Percentiles rank a stretch among this genome's conserved stretches.
Evolutionary conservation across 2,113 vertebrate genomes (phyloP).

Genomic region (Melanocharis versteri): DNA sequence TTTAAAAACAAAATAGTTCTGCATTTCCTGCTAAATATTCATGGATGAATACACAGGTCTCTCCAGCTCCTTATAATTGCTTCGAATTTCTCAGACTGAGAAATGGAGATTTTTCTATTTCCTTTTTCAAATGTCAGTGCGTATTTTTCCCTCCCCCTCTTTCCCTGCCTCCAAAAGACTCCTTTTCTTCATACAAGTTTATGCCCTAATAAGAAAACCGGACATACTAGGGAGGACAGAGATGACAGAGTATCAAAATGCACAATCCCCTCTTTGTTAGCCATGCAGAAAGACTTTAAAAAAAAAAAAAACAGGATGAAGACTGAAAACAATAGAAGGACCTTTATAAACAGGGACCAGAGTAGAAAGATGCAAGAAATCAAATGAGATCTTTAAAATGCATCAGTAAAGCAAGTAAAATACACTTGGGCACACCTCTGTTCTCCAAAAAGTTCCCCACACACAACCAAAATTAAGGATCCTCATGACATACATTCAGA

Average conservation of each 20-base stretch:
- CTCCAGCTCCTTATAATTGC: neutral
- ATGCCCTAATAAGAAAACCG: conserved; percentile 52
- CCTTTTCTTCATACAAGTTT: conserved; percentile 9
- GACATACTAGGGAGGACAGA: conserved; percentile 40
- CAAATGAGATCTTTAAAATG: neutral
- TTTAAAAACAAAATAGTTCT: neutral
- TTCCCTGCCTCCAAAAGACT: conserved; percentile 10
- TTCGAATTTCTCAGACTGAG: neutral
- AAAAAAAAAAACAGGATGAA: conserved; percentile 30
- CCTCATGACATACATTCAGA: neutral
- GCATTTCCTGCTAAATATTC: neutral
- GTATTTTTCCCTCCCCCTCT: neutral
- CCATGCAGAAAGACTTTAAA: conserved; percentile 23
- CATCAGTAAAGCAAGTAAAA: neutral
- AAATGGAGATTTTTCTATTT: neutral
- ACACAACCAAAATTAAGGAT: neutral
- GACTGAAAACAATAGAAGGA: conserved; percentile 48
- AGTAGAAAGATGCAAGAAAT: neutral
- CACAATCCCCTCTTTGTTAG: conserved; percentile 61
- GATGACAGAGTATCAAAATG: conserved; percentile 33
- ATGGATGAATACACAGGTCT: neutral
- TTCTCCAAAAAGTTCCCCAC: neutral
- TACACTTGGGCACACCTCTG: neutral
- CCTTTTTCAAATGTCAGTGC: conserved; percentile 24
- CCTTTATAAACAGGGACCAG: conserved; percentile 16